These are phyloP conservation scores for Tragelaphus eurycerus DNA, from an alignment of 2,797 vertebrate genomes.

Conservation along the genomic window DNA sequence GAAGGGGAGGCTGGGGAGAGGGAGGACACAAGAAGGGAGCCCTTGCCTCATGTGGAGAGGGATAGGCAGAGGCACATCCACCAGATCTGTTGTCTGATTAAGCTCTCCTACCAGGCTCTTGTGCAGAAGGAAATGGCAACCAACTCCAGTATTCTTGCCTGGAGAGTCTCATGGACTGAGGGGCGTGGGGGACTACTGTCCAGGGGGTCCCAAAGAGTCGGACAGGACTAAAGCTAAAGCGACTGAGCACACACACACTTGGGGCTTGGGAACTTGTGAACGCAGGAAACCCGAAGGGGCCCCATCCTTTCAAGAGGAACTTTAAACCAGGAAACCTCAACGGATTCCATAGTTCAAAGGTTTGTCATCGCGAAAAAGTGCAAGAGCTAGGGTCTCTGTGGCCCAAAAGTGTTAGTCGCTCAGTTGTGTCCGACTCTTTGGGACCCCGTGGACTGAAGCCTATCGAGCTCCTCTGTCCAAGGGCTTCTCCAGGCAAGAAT, in stretches of 20 bases:
- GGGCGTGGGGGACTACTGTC: background rate
- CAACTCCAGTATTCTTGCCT: background rate
- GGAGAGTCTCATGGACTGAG: background rate
- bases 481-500: background rate
- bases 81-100: background rate
- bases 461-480: background rate
- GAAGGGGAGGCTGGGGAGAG: fast-evolving
- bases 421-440: background rate
- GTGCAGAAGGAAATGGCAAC: background rate
- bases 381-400: fast-evolving
- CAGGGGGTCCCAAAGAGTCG: background rate
- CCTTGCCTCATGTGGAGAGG: background rate
- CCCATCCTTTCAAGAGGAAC: fast-evolving
- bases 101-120: background rate
- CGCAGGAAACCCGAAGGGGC: background rate
- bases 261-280: background rate
- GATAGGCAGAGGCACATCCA: too few relatives aligned
- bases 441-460: background rate
- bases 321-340: background rate
- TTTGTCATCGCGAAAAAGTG: fast-evolving
- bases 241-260: background rate
- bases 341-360: fast-evolving
- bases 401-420: background rate
- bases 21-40: background rate
- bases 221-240: background rate